Evolutionary conservation across 2,797 vertebrate species (phyloP).

Genomic region (Delichon dasypus): DNA sequence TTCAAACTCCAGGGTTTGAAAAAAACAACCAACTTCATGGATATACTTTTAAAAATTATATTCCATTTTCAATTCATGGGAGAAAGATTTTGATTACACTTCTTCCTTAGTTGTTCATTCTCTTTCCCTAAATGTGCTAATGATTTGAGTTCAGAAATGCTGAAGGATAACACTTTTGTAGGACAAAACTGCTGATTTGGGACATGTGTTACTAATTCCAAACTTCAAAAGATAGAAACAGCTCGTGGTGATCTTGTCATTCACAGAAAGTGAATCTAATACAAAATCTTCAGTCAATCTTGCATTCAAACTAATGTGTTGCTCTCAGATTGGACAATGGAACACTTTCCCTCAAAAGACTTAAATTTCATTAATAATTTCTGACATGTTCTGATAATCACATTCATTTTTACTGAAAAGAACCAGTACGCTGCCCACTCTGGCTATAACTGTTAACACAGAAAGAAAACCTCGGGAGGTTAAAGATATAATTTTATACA

Average conservation of each 20-base stretch:
- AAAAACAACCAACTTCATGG: neutral
- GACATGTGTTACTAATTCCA: rapidly evolving
- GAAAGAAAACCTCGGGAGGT: neutral
- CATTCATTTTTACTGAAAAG: neutral
- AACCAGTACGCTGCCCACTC: neutral
- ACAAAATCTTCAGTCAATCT: neutral
- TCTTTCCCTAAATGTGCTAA: neutral
- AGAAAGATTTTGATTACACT: neutral
- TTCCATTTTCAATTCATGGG: neutral
- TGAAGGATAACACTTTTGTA: neutral
- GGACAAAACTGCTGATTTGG: neutral
- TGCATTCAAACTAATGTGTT: neutral
- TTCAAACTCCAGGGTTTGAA: neutral
- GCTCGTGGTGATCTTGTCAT: neutral
- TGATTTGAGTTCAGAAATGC: neutral
- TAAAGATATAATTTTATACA: neutral
- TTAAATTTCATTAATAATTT: neutral
- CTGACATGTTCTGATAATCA: neutral
- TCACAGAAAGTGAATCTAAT: neutral
- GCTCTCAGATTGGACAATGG: neutral
- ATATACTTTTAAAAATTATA: neutral
- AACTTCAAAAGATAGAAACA: neutral
- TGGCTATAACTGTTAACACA: neutral
- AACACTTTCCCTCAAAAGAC: neutral
- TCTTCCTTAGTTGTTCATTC: neutral